Base-by-base conservation (phyloP, 2,888 invertebrate species). In the Nomada hirtipes region DNA sequence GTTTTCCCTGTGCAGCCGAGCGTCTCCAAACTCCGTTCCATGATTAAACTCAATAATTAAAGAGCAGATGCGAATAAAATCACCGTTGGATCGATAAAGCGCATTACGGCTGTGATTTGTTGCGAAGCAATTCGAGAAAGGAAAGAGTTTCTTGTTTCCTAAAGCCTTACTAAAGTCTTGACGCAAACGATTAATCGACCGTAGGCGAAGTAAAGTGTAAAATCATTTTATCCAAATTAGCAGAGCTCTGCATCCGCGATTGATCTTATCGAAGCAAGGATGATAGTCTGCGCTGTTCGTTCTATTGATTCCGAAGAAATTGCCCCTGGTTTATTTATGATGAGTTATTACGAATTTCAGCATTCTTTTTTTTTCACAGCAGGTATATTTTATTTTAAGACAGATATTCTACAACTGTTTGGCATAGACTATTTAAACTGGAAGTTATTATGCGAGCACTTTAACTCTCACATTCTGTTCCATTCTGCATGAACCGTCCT, bases 141-240 rank as follows among this genome's bases (percentile, higher is more conserved):
- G 20, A 65, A 52, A 64, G 64, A 60, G 44, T 20, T 53, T 36
- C 65, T 73, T 60, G 65, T 61, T 60, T 52, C 59, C 36, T 11
- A 23, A 52, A 7, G 36, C 36, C 36, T 69, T 76, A 64, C 63
- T 10, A 44, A 50, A 9, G 29, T 36, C 71, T 55, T 18, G 47
- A 63, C 29, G 23, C 52, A 53, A 15, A 52, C 78, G 68, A 68
- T 72, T 68, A 67, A 72, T 61, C 67, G 42, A 53, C 36, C 23
- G 18, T 42, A 13, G 36, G 13, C 50, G 71, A 65, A 29, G 50
- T 70, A 26, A 53, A 13, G 76, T 61, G 53, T 20, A 68, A 60
- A 73, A 73, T 73, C 64, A 64, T 73, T 73, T 64, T 47, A 73
- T 64, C 57, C 18, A 55, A 73, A 64, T 73, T 64, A 64, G 20